Conservation (phyloP, 2,797 vertebrate genomes). For the Macroramphosus scolopax region DNA sequence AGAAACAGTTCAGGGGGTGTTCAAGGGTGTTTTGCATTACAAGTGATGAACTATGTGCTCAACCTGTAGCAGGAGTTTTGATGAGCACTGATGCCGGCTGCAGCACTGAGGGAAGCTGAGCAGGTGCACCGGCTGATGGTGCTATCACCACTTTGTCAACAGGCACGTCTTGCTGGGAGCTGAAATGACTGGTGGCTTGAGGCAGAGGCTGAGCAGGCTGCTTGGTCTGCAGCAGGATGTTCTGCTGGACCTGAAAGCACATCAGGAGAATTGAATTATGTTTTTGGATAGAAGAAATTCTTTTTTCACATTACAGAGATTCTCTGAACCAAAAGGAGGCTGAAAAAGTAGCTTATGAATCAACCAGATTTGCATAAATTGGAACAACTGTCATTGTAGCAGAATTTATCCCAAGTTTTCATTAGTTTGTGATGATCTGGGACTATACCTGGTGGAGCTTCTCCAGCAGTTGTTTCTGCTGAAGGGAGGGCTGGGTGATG, state of each 20-base stretch:
- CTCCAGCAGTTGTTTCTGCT: slow-evolving; percentile 88
- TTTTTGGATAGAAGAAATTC: neutral
- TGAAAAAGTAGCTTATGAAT: too few relatives aligned
- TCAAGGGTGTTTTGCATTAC: neutral
- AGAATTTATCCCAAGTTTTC: too few relatives aligned
- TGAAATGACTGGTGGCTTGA: slow-evolving; percentile 78
- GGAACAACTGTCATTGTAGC: too few relatives aligned
- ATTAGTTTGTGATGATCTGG: neutral
- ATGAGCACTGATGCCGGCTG: slow-evolving; percentile 81
- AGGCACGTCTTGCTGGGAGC: slow-evolving; percentile 78
- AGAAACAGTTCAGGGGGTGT: neutral
- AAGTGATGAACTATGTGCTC: neutral
- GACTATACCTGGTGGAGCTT: slow-evolving; percentile 88
- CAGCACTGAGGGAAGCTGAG: slow-evolving; percentile 72
- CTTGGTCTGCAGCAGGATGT: slow-evolving; percentile 85
- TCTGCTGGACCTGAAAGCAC: slow-evolving; percentile 82
- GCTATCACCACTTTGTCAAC: slow-evolving; percentile 66
- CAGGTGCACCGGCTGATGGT: slow-evolving; percentile 50
- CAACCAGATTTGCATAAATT: too few relatives aligned
- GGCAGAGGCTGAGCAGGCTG: slow-evolving; percentile 61
- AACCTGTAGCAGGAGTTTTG: slow-evolving; percentile 77
- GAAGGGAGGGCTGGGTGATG: slow-evolving; percentile 77
- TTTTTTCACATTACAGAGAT: too few relatives aligned
- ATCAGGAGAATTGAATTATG: neutral
- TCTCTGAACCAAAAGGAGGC: too few relatives aligned